phyloP scores from a whole-genome alignment of 2,797 vertebrate species.

The Rhinella marina region DNA sequence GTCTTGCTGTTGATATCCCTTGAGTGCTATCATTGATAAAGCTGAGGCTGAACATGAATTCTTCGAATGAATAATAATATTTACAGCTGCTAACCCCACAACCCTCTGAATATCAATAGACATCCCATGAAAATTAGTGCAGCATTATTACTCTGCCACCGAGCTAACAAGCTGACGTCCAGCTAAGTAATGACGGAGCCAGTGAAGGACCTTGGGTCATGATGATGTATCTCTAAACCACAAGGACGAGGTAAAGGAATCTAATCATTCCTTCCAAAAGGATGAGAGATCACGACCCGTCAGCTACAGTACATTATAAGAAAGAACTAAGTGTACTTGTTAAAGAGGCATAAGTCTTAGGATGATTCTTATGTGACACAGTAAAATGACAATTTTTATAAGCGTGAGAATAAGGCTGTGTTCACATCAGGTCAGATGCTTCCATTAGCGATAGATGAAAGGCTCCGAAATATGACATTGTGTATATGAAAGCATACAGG shows the following conservation, averaged over 20 bases:
- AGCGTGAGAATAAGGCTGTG: too few species aligned
- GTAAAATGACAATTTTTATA: neutral
- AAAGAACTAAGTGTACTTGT: neutral
- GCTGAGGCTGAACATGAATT: constrained; percentile 54
- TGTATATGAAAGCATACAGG: too few species aligned
- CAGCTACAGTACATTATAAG: neutral
- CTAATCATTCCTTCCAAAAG: neutral
- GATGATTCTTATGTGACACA: neutral
- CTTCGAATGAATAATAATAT: constrained; percentile 59
- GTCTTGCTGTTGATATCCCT: constrained; percentile 50
- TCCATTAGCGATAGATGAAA: too few species aligned
- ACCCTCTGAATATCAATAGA: constrained; percentile 46
- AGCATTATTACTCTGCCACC: constrained; percentile 19
- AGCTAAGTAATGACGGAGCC: constrained; percentile 9
- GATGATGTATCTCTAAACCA: neutral
- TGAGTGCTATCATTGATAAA: constrained; percentile 53
- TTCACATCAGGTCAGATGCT: too few species aligned
- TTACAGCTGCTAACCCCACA: constrained; percentile 49
- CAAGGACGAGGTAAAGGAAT: constrained; percentile 26
- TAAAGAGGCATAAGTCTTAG: neutral
- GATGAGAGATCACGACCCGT: constrained; percentile 11
- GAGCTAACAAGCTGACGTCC: neutral
- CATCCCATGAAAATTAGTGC: constrained; percentile 16
- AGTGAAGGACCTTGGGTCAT: neutral
- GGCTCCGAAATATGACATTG: neutral